Evolutionary conservation across 1,140 invertebrate genomes (phyloP), one percentile per base, ranked within the genome.

Genomic region (Danaus plexippus): DNA sequence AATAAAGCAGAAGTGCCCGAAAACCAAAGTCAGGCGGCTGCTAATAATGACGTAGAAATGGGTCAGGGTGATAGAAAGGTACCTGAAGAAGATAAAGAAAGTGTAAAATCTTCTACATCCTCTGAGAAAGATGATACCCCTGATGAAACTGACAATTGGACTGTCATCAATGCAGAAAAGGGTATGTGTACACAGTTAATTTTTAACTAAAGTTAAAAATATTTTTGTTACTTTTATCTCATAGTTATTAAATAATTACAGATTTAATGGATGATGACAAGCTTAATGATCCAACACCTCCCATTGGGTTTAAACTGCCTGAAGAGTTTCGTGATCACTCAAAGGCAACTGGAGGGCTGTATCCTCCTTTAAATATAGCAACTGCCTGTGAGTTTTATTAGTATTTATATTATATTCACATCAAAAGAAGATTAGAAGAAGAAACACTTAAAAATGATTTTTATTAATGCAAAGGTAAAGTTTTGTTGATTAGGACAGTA

Each of bases 61-160:
- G 60, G 52, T 6, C 66, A 77, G 32, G 68, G 61, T 12, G 69
- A 67, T 52, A 54, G 41, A 13, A 69, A 70, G 15, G 15, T 47
- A 9, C 42, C 55, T 43, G 64, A 63, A 15, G 51, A 54, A 51
- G 64, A 68, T 7, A 65, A 64, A 40, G 57, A 64, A 41, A 66
- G 59, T 52, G 56, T 64, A 8, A 69, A 59, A 11, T 68, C 77
- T 41, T 68, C 64, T 9, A 54, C 56, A 12, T 66, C 70, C 8
- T 62, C 57, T 3, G 66, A 67, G 46, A 78, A 67, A 51, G 80
- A 77, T 52, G 66, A 64, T 6, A 73, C 79, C 1, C 71, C 75
- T 40, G 83, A 86, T 6, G 80, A 75, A 57, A 62, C 47, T 59
- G 83, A 85, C 54, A 80, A 67, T 10, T 86, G 83, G 83, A 86